These are phyloP conservation scores for Cyphomyrus discorhynchus DNA, from an alignment of 2,113 vertebrate genomes.

Conservation along the genomic window DNA sequence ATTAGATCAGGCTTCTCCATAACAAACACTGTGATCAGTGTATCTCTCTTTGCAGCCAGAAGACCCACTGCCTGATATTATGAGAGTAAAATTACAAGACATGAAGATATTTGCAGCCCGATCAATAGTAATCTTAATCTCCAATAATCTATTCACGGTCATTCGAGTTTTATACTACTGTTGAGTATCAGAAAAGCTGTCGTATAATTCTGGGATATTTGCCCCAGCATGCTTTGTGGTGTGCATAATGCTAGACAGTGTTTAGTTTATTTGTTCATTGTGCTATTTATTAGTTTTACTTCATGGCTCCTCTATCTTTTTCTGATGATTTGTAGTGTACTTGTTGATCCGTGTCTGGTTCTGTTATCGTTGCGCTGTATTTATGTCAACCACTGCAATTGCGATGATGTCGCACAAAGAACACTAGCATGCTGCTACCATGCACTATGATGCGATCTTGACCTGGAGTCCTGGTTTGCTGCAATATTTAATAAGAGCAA, in stretches of 20 bases:
- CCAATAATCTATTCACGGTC: background rate
- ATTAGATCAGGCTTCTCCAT: conserved; percentile 6
- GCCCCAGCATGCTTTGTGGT: background rate
- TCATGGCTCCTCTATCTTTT: background rate
- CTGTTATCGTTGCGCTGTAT: background rate
- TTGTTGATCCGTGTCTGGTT: background rate
- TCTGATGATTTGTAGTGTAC: background rate
- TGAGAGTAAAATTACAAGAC: background rate
- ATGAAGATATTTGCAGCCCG: background rate
- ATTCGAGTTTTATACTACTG: background rate
- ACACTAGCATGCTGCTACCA: background rate
- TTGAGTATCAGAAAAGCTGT: background rate
- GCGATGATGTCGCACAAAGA: background rate
- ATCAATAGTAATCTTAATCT: background rate
- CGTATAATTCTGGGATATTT: background rate
- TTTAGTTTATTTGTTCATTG: background rate
- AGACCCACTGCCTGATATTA: background rate
- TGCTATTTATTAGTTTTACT: background rate
- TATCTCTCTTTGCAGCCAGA: background rate
- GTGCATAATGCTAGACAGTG: background rate
- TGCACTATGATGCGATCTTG: background rate
- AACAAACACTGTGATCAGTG: background rate
- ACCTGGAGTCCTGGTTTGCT: background rate
- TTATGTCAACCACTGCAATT: background rate
- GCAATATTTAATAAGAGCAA: background rate